Percentiles rank a stretch among this genome's conserved stretches.
These are phyloP conservation scores for Drosophila colorata DNA, from an alignment of 2,888 invertebrate species.

Conservation along the genomic window DNA sequence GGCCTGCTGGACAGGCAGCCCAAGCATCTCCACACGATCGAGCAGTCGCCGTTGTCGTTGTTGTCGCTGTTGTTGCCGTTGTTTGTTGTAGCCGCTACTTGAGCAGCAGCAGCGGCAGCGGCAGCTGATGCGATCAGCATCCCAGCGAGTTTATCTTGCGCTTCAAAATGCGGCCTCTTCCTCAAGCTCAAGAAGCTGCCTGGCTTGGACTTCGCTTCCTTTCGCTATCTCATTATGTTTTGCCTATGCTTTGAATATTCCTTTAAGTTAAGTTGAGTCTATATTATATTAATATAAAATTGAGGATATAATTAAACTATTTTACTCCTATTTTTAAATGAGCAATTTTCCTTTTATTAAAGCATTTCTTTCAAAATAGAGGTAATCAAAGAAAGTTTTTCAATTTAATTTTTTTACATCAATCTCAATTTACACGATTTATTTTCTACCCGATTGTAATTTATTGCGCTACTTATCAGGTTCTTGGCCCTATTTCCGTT, in stretches of 20 bases:
- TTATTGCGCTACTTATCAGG: neutral
- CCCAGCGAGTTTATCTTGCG: conserved; percentile 71
- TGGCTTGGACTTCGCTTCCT: conserved; percentile 24
- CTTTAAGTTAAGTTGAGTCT: neutral
- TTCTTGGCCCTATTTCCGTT: conserved; percentile 15
- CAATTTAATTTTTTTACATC: neutral
- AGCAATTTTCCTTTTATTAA: neutral
- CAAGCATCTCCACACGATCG: conserved; percentile 68
- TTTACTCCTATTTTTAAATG: neutral
- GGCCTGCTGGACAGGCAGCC: conserved; percentile 27
- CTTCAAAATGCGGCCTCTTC: conserved; percentile 57
- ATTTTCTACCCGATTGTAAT: neutral
- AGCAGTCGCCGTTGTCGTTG: conserved; percentile 15
- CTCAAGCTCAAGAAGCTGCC: conserved; percentile 12
- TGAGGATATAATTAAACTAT: neutral
- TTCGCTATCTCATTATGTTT: conserved; percentile 29
- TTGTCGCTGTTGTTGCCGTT: conserved; percentile 31
- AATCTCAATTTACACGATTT: neutral
- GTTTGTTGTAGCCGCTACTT: conserved; percentile 76
- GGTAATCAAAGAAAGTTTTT: neutral
- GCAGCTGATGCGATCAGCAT: conserved; percentile 65
- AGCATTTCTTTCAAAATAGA: neutral
- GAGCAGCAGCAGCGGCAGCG: conserved; percentile 34
- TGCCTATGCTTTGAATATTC: conserved; percentile 2
- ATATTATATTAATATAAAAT: neutral